Conservation (phyloP, 92 coral and sea anemone genomes). For the Pocillopora meandrina region DNA sequence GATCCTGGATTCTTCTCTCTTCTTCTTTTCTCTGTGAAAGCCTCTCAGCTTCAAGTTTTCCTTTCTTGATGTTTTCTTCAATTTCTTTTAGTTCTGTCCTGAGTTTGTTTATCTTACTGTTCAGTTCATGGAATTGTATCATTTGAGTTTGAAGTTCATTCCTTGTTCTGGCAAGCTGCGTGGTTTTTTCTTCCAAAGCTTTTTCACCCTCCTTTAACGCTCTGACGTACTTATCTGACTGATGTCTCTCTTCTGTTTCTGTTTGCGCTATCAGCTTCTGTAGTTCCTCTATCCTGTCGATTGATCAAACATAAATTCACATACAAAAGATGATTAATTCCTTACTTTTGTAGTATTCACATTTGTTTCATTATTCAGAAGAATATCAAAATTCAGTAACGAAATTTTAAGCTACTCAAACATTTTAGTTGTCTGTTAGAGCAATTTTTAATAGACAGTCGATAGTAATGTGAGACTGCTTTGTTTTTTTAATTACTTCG, state of each 20-base stretch:
- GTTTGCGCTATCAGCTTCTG: conserved; percentile 56
- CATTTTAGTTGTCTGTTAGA: too few relatives aligned
- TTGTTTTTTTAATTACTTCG: too few relatives aligned
- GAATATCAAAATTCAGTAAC: too few relatives aligned
- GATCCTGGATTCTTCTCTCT: conserved; percentile 54
- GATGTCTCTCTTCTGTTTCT: conserved; percentile 63
- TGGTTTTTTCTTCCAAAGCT: conserved; percentile 72
- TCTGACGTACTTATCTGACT: conserved; percentile 53
- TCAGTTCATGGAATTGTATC: conserved; percentile 68
- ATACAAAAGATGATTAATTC: neutral
- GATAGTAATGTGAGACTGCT: too few relatives aligned
- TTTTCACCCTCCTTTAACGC: conserved; percentile 85
- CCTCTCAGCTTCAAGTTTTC: conserved; percentile 42
- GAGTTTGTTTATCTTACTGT: conserved; percentile 59
- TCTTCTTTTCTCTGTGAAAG: conserved; percentile 56
- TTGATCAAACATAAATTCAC: neutral
- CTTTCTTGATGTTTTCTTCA: conserved; percentile 44
- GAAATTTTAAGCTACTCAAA: too few relatives aligned
- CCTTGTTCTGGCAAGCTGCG: conserved; percentile 75
- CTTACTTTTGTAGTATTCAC: neutral
- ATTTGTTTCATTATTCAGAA: neutral
- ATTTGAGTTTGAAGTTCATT: conserved; percentile 79
- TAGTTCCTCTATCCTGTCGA: conserved; percentile 59
- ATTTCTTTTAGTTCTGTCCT: conserved; percentile 68
- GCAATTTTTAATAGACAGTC: too few relatives aligned